These are phyloP conservation scores for Spinibarbus caldwelli DNA, from an alignment of 2,797 vertebrate species.

Conservation along the genomic window DNA sequence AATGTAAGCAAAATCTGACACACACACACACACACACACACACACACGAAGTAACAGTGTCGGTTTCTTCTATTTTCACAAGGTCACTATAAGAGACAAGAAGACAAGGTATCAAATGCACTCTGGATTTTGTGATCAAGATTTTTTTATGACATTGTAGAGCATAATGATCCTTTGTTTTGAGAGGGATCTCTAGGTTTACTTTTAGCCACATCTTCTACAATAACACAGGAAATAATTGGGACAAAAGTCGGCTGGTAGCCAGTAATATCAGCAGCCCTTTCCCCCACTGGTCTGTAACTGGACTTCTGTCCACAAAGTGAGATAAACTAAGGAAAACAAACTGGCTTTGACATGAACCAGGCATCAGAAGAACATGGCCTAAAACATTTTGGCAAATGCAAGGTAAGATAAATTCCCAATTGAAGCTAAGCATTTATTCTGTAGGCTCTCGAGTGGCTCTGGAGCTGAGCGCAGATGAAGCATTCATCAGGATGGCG, in stretches of 20 bases:
- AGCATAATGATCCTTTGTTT: slow-evolving; percentile 49
- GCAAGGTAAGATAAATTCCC: slow-evolving; percentile 43
- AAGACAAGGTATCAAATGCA: slow-evolving; percentile 24
- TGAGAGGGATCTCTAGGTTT: slow-evolving; percentile 39
- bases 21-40: neutral
- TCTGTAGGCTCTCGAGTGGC: slow-evolving; percentile 41
- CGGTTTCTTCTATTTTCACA: slow-evolving; percentile 23
- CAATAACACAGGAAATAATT: slow-evolving; percentile 57
- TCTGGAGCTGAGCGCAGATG: slow-evolving; percentile 51
- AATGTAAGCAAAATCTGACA: neutral
- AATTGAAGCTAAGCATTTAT: slow-evolving; percentile 51
- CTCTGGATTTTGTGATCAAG: slow-evolving; percentile 23
- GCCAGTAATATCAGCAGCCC: slow-evolving; percentile 38
- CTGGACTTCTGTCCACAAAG: slow-evolving; percentile 36
- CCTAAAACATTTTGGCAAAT: slow-evolving; percentile 34
- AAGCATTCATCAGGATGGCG: slow-evolving; percentile 49
- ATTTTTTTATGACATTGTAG: slow-evolving; percentile 23
- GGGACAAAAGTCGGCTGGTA: slow-evolving; percentile 47
- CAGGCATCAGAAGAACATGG: slow-evolving; percentile 42
- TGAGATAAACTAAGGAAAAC: slow-evolving; percentile 44
- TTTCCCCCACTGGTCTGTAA: slow-evolving; percentile 32
- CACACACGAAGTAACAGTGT: too few relatives aligned
- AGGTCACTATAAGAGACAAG: neutral
- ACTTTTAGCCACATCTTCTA: slow-evolving; percentile 30
- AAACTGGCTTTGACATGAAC: slow-evolving; percentile 40